Evolutionary conservation across 2,888 invertebrate species (phyloP).

Genomic region (Clusia tigrina): DNA sequence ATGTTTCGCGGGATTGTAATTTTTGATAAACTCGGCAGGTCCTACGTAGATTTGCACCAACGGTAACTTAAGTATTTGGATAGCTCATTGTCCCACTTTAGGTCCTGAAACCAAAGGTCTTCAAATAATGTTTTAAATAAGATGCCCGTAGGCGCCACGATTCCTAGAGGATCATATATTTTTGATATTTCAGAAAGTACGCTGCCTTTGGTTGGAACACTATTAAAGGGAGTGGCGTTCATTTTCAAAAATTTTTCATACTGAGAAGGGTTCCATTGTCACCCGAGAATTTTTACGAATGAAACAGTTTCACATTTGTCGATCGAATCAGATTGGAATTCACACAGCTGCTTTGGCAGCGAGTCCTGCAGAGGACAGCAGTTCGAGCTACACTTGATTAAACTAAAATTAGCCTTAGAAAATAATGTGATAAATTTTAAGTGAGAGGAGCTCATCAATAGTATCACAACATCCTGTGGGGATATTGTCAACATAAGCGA

Average conservation of each 20-base stretch:
- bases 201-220: slow-evolving; percentile 22
- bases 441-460: no score
- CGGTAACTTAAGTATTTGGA: slow-evolving; percentile 14
- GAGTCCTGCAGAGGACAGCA: no score
- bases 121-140: slow-evolving; percentile 33
- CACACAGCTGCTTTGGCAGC: no score
- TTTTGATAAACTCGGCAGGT: slow-evolving; percentile 13
- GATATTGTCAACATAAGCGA: no score
- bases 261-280: slow-evolving; percentile 27
- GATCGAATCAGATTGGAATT: slow-evolving; percentile 31
- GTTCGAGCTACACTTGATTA: no score
- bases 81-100: slow-evolving; percentile 32
- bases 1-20: slow-evolving; percentile 20
- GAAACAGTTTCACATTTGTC: slow-evolving; percentile 32
- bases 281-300: slow-evolving; percentile 29
- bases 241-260: slow-evolving; percentile 27
- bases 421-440: no score
- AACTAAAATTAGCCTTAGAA: no score
- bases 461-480: no score
- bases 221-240: slow-evolving; percentile 18
- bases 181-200: slow-evolving; percentile 28
- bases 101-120: slow-evolving; percentile 30
- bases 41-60: slow-evolving; percentile 9
- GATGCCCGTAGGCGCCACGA: slow-evolving; percentile 28
- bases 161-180: slow-evolving; percentile 32